A percentile compares a stretch with the other conserved stretches of the same genome.
Evolutionary conservation across 1,140 invertebrate genomes (phyloP).

Genomic region (Drepana arcuata): DNA sequence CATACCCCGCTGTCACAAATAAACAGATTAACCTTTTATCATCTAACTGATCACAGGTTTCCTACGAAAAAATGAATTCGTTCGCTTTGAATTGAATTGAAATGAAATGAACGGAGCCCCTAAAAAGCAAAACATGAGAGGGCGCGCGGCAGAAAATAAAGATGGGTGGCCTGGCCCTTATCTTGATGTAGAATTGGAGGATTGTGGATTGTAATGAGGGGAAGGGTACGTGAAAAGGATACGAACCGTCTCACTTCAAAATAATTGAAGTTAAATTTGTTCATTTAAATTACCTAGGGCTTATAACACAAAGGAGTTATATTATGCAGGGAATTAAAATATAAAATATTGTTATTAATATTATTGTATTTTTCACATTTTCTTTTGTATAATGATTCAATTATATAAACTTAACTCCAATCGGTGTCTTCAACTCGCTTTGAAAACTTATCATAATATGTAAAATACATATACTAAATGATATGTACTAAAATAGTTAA

Average conservation of each 20-base stretch:
- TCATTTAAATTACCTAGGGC: slow-evolving; percentile 46
- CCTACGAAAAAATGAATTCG: slow-evolving; percentile 51
- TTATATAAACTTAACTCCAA: no score
- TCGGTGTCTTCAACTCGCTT: no score
- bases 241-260: slow-evolving; percentile 57
- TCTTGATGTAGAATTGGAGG: slow-evolving; percentile 59
- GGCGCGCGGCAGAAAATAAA: slow-evolving; percentile 48
- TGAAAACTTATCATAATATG: no score
- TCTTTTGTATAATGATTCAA: no score
- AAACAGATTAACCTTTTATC: slow-evolving; percentile 48
- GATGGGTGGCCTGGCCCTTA: slow-evolving; percentile 52
- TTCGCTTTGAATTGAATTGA: slow-evolving; percentile 55
- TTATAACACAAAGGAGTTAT: slow-evolving; percentile 22
- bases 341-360: no score
- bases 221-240: slow-evolving; percentile 62
- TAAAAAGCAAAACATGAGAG: slow-evolving; percentile 39
- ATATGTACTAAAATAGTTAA: no score
- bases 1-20: slow-evolving; percentile 46
- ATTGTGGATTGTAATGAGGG: slow-evolving; percentile 62
- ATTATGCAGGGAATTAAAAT: neutral
- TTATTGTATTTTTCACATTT: no score
- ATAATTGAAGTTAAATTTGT: slow-evolving; percentile 70
- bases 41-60: slow-evolving; percentile 45
- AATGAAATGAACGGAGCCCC: slow-evolving; percentile 54
- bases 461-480: no score